phyloP scores from a whole-genome alignment of 2,797 vertebrate species.

The Manis crassicaudata region DNA sequence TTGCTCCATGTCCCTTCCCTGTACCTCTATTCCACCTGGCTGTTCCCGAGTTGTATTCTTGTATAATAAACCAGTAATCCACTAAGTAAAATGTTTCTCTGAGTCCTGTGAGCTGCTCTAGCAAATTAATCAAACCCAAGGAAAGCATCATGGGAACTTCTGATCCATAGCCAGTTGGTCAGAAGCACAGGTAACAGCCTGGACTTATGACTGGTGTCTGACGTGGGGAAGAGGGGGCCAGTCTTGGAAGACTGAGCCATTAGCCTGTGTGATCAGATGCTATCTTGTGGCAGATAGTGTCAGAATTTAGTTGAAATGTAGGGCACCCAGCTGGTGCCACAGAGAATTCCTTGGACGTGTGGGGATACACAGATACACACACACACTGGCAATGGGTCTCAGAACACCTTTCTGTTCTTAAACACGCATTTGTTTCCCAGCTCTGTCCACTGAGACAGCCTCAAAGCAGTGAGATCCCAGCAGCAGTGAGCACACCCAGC shows the following conservation, averaged over 20 bases:
- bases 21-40: background rate
- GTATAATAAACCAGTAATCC: background rate
- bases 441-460: background rate
- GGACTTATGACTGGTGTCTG: background rate
- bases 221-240: background rate
- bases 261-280: background rate
- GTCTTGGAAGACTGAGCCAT: background rate
- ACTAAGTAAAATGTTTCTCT: background rate
- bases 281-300: background rate
- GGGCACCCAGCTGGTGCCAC: background rate
- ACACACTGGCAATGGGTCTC: background rate
- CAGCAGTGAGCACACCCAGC: background rate
- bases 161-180: background rate
- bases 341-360: background rate
- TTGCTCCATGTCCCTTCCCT: too few relatives aligned
- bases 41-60: background rate
- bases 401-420: background rate
- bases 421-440: background rate
- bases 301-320: background rate
- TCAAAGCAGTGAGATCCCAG: background rate
- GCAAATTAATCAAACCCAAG: background rate
- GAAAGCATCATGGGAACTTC: background rate
- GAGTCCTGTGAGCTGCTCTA: background rate
- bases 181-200: background rate
- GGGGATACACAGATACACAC: background rate